phyloP scores from a whole-genome alignment of 2,797 vertebrate species.

The Peromyscus melanophrys region DNA sequence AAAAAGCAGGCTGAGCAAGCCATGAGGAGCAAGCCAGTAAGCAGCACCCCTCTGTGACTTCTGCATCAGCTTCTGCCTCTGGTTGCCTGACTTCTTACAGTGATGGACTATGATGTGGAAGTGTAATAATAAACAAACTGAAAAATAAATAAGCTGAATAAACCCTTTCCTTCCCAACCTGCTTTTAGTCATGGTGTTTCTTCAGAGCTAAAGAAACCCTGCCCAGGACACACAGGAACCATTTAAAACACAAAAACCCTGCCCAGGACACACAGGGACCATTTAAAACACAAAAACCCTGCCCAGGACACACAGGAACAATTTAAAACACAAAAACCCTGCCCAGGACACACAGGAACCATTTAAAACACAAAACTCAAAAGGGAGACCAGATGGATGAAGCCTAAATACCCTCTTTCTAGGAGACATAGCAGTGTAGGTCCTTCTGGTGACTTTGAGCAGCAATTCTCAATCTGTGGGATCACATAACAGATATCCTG shows the following conservation, averaged over 20 bases:
- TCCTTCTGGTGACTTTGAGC: too few species aligned
- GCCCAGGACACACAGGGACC: background rate
- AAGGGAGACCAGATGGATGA: background rate
- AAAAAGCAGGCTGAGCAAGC: background rate
- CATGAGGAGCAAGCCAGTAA: background rate
- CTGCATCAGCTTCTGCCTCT: background rate
- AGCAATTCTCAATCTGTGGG: background rate
- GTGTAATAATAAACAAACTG: background rate
- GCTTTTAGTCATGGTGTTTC: background rate
- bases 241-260: background rate
- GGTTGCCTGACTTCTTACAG: background rate
- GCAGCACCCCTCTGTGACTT: background rate
- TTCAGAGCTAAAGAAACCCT: background rate
- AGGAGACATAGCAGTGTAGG: background rate
- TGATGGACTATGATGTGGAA: background rate
- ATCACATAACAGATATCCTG: background rate
- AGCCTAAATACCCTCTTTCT: background rate
- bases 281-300: background rate
- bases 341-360: background rate
- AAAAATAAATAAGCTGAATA: background rate
- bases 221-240: background rate
- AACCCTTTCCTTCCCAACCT: background rate
- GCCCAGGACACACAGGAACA: background rate
- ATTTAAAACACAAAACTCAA: background rate
- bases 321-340: background rate